Evolutionary conservation across 2,113 vertebrate species (phyloP).

Genomic region (Sinocyclocheilus rhinocerous): DNA sequence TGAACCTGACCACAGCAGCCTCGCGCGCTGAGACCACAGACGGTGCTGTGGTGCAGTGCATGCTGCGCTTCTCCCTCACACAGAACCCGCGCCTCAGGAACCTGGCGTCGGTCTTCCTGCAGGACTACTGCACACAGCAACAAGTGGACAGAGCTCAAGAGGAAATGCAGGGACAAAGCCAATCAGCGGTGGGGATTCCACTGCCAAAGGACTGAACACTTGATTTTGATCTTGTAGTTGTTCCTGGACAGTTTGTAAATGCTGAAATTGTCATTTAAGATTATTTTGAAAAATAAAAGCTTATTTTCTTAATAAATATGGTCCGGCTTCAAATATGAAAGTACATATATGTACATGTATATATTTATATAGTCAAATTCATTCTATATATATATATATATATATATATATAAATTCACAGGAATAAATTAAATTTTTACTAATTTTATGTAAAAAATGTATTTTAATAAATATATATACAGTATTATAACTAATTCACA

Average conservation of each 20-base stretch:
- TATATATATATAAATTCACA: too few relatives aligned
- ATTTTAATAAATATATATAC: too few relatives aligned
- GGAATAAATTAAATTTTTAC: too few relatives aligned
- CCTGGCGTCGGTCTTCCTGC: constrained; percentile 86
- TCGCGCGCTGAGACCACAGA: constrained; percentile 68
- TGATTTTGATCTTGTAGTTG: neutral
- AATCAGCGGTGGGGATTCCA: constrained; percentile 89
- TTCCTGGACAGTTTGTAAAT: neutral
- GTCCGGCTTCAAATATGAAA: neutral
- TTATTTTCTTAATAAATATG: neutral
- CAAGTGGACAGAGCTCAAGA: constrained; percentile 80
- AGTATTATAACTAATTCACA: too few relatives aligned
- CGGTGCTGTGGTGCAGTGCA: constrained; percentile 87
- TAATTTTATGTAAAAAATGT: too few relatives aligned
- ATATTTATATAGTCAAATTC: neutral
- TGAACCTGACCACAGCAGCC: constrained; percentile 78
- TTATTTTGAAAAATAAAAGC: neutral
- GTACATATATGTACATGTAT: neutral
- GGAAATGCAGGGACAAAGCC: constrained; percentile 76
- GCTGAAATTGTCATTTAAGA: neutral
- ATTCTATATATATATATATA: too few relatives aligned
- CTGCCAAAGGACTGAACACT: constrained; percentile 77
- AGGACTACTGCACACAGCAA: constrained; percentile 84
- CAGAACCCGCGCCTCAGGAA: constrained; percentile 84
- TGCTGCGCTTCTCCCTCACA: constrained; percentile 92